These are phyloP conservation scores for Euura saliciscinereae DNA, from an alignment of 1,140 invertebrate genomes.

Conservation along the genomic window DNA sequence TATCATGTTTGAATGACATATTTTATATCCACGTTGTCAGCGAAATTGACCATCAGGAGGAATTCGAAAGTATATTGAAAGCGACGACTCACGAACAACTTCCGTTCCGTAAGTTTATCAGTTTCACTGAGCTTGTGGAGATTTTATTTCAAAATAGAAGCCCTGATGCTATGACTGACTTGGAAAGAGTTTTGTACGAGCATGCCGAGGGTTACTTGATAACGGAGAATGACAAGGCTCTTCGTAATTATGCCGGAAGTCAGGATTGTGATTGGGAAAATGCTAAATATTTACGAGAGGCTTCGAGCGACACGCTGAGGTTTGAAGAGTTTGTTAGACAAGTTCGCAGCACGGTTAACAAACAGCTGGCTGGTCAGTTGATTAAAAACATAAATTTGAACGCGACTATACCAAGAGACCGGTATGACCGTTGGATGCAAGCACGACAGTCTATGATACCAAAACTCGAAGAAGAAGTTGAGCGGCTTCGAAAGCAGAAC, in stretches of 20 bases:
- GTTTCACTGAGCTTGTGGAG: background rate
- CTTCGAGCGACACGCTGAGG: background rate
- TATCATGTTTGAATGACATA: background rate
- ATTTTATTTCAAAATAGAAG: background rate
- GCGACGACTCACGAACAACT: background rate
- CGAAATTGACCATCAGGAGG: background rate
- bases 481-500: background rate
- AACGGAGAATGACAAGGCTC: background rate
- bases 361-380: background rate
- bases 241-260: background rate
- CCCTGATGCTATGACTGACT: background rate
- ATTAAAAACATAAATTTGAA: background rate
- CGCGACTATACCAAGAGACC: background rate
- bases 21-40: background rate
- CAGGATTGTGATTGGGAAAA: conserved; percentile 4
- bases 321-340: background rate
- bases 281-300: background rate
- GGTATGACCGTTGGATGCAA: background rate
- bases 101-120: background rate
- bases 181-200: conserved; percentile 4
- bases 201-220: background rate
- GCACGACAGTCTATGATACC: background rate
- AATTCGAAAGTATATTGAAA: conserved; percentile 5
- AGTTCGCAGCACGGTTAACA: background rate
- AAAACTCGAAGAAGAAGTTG: background rate